Evolutionary conservation across 2,888 invertebrate genomes (phyloP).

Genomic region (Caenorhabditis angaria): DNA sequence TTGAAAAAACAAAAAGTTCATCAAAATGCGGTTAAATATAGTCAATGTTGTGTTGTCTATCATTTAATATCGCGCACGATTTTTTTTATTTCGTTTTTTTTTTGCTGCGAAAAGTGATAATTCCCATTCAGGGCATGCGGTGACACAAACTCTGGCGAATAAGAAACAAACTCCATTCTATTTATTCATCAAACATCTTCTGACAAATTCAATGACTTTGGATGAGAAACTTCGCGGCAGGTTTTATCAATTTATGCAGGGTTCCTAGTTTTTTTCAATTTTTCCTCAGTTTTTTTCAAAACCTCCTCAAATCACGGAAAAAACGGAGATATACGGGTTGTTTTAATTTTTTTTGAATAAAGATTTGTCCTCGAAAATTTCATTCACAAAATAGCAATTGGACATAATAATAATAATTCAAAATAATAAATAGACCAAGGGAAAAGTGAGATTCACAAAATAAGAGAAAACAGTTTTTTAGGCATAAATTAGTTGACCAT

Average conservation of each 20-base stretch:
- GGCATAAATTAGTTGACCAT: constrained; percentile 16
- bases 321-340: background rate
- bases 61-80: background rate
- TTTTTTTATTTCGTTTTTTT: background rate
- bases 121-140: constrained; percentile 6
- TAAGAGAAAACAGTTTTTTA: background rate
- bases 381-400: background rate
- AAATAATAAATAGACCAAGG: background rate
- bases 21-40: background rate
- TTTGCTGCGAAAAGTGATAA: background rate
- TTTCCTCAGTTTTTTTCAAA: constrained; percentile 1
- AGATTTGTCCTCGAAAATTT: background rate
- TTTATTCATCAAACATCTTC: background rate
- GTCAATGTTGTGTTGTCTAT: background rate
- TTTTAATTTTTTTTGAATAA: background rate
- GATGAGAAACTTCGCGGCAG: constrained; percentile 6
- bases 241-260: constrained; percentile 8
- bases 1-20: background rate
- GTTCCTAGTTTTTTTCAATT: background rate
- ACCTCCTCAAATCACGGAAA: background rate
- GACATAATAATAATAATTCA: too few species aligned
- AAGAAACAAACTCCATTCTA: background rate
- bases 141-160: background rate
- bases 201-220: background rate
- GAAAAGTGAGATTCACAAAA: background rate